Conservation (phyloP, 2,888 invertebrate genomes). For the Brachypalpus laphriformis region DNA sequence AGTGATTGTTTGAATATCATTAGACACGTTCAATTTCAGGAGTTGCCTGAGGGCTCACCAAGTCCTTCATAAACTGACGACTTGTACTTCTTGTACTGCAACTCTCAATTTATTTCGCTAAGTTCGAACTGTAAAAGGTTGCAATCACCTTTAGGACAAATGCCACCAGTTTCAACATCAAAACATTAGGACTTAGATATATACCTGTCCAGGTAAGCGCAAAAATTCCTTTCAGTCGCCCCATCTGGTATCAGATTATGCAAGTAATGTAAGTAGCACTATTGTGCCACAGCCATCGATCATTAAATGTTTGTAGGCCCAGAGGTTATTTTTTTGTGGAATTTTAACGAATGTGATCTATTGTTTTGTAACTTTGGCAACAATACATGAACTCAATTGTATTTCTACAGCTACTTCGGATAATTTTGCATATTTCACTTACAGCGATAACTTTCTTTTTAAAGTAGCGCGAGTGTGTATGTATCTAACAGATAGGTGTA, state of each 20-base stretch:
- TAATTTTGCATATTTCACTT: slow-evolving; percentile 15
- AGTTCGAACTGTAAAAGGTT: not conserved
- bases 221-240: not conserved
- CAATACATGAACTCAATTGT: slow-evolving; percentile 29
- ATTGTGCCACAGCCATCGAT: slow-evolving; percentile 31
- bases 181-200: not conserved
- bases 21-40: too few species aligned
- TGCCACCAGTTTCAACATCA: not conserved
- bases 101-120: not conserved
- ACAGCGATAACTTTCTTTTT: slow-evolving; percentile 24
- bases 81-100: not conserved
- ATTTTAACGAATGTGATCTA: slow-evolving; percentile 35
- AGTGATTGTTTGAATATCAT: too few species aligned
- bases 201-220: not conserved
- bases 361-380: slow-evolving; percentile 30
- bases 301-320: slow-evolving; percentile 32
- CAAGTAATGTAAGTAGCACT: slow-evolving; percentile 13
- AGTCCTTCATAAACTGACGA: not conserved
- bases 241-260: slow-evolving; percentile 9
- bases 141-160: not conserved
- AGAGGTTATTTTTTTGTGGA: slow-evolving; percentile 34
- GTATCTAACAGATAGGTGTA: slow-evolving; percentile 3
- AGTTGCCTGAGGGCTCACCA: not conserved
- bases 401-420: slow-evolving; percentile 15
- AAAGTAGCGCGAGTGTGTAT: slow-evolving; percentile 20